A percentile compares a stretch with the other conserved stretches of the same genome.
These are phyloP conservation scores for Cebidichthys violaceus DNA, from an alignment of 2,113 vertebrate genomes.

Conservation along the genomic window DNA sequence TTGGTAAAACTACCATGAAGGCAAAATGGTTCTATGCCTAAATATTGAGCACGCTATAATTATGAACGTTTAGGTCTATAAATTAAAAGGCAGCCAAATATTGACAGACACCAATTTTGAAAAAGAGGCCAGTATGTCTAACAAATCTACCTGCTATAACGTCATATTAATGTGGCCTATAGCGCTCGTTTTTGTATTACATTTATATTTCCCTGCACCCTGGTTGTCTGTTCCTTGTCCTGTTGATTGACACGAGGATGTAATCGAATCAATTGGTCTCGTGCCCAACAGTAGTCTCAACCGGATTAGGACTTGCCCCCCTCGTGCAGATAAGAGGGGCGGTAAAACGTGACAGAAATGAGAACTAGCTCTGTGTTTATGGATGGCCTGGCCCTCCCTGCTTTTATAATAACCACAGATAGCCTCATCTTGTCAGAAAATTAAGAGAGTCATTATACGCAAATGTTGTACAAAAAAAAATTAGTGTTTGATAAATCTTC, in stretches of 20 bases:
- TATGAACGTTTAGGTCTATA: not conserved
- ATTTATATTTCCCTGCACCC: not conserved
- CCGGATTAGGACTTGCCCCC: conserved; percentile 69
- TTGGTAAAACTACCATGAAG: not conserved
- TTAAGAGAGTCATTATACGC: not conserved
- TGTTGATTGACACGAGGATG: conserved; percentile 61
- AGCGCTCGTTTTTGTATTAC: too few relatives aligned
- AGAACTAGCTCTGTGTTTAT: conserved; percentile 37
- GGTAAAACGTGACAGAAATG: conserved; percentile 60
- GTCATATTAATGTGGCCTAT: not conserved
- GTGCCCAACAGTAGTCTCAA: conserved; percentile 63
- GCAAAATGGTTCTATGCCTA: not conserved
- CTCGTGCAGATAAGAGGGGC: conserved; percentile 52
- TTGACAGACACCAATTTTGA: not conserved
- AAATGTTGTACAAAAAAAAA: not conserved
- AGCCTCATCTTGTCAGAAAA: not conserved
- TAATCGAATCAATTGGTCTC: conserved; percentile 70
- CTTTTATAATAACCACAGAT: conserved; percentile 9
- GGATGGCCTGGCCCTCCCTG: not conserved
- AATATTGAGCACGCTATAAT: not conserved
- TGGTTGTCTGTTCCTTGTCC: not conserved
- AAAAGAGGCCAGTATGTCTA: not conserved
- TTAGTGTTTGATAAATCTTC: not conserved
- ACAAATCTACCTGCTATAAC: not conserved
- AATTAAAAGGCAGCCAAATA: not conserved